phyloP scores from a whole-genome alignment of 2,797 vertebrate genomes.

The Champsocephalus esox region DNA sequence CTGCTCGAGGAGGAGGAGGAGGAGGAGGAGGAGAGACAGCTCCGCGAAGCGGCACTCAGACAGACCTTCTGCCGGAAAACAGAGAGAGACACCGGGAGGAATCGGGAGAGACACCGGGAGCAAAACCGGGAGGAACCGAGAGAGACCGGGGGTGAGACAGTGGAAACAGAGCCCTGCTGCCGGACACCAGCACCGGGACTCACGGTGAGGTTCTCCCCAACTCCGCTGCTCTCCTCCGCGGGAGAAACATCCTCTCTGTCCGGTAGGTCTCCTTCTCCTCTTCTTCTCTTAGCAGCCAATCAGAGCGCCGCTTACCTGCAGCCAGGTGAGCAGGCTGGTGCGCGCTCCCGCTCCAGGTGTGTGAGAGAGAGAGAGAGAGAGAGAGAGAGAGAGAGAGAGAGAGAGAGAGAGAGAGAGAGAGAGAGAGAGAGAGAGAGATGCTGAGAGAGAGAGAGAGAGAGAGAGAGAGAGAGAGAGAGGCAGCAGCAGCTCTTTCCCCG shows the following conservation, averaged over 20 bases:
- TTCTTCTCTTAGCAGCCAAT: conserved; percentile 47
- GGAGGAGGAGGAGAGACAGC: conserved; percentile 82
- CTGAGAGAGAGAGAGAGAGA: no score
- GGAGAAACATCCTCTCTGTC: conserved; percentile 54
- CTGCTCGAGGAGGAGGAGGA: conserved; percentile 53
- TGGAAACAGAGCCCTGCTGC: no score
- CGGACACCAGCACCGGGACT: no score
- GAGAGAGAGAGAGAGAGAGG: no score
- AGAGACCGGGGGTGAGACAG: no score
- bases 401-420: no score
- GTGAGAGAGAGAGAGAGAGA: not conserved
- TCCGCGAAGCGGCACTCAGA: conserved; percentile 86
- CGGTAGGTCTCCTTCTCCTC: conserved; percentile 83
- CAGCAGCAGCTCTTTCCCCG: no score
- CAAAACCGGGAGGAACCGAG: no score
- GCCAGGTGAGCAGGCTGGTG: conserved; percentile 67
- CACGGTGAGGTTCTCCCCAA: no score
- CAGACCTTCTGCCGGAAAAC: conserved; percentile 85
- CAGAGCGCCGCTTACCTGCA: conserved; percentile 41
- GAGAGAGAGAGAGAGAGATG: no score
- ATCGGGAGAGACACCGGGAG: not conserved
- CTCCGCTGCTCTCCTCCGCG: conserved; percentile 1
- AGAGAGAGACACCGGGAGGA: not conserved
- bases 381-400: not conserved
- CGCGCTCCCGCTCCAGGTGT: conserved; percentile 50